phyloP scores from a whole-genome alignment of 2,888 invertebrate species.

The Bruchidius siliquastri region DNA sequence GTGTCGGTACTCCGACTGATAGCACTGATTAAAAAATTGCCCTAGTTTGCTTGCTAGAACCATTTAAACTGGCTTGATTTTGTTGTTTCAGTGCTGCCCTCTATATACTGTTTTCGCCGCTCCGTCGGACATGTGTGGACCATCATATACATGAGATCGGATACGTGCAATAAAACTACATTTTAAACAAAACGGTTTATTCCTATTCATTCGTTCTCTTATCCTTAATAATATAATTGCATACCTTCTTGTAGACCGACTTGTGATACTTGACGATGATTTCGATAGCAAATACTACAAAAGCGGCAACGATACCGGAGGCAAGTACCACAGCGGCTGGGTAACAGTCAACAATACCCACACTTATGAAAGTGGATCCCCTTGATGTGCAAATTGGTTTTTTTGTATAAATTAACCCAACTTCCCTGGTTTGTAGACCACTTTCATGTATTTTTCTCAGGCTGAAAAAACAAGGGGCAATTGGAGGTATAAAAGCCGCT shows the following conservation, averaged over 20 bases:
- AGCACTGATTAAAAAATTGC: no score
- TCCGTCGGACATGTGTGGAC: no score
- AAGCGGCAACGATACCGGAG: conserved; percentile 27
- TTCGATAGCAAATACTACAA: not conserved
- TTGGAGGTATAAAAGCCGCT: not conserved
- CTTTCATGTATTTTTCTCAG: conserved; percentile 56
- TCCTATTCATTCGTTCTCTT: no score
- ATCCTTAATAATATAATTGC: not conserved
- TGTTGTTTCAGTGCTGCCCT: no score
- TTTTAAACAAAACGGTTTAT: no score
- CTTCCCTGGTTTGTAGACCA: conserved; percentile 56
- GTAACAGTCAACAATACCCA: conserved; percentile 55
- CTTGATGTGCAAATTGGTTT: conserved; percentile 56
- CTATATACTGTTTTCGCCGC: no score
- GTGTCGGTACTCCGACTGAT: no score
- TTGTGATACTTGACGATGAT: not conserved
- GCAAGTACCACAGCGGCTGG: conserved; percentile 44
- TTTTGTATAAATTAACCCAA: conserved; percentile 53
- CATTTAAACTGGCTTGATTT: no score
- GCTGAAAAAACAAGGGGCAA: conserved; percentile 36
- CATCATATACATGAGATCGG: no score
- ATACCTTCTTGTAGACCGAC: not conserved
- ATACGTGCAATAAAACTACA: no score
- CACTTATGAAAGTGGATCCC: conserved; percentile 58
- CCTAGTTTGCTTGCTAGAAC: no score